These are phyloP conservation scores for Mustela nigripes DNA, from an alignment of 2,113 vertebrate species.

Conservation along the genomic window DNA sequence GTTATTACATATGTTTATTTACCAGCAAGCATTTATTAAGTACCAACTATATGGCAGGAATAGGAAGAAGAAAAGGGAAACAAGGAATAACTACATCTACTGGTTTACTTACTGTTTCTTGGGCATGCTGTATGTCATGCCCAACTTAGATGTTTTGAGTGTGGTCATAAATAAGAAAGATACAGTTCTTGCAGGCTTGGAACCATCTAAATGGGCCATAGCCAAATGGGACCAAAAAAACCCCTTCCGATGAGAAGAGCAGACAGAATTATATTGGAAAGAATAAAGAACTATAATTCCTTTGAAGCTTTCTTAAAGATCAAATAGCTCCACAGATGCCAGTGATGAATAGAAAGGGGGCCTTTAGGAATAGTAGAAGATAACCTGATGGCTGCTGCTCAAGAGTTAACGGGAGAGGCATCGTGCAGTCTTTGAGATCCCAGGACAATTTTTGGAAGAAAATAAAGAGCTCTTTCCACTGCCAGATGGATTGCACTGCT, in stretches of 20 bases:
- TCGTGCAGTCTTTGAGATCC: constrained; percentile 2
- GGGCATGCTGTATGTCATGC: background rate
- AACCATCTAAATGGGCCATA: background rate
- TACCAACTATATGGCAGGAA: background rate
- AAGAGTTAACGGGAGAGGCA: background rate
- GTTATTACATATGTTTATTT: background rate
- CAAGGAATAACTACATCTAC: background rate
- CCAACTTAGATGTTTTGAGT: background rate
- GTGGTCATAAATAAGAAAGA: constrained; percentile 30
- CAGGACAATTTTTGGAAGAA: constrained; percentile 49
- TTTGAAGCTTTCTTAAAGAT: constrained; percentile 21
- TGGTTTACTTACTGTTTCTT: background rate
- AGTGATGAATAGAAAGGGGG: background rate
- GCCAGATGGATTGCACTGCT: background rate
- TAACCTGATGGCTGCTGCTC: background rate
- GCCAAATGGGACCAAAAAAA: constrained; percentile 32
- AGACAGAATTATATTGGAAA: constrained; percentile 2
- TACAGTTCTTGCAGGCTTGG: background rate
- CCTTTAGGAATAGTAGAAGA: background rate
- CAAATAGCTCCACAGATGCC: background rate
- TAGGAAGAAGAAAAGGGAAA: background rate
- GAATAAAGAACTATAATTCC: background rate
- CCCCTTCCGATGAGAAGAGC: background rate
- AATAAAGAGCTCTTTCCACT: background rate
- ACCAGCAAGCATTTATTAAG: background rate